Percentiles rank a stretch among this genome's conserved stretches.
Evolutionary conservation across 2,888 invertebrate species (phyloP).

Genomic region (Agrochola lota): DNA sequence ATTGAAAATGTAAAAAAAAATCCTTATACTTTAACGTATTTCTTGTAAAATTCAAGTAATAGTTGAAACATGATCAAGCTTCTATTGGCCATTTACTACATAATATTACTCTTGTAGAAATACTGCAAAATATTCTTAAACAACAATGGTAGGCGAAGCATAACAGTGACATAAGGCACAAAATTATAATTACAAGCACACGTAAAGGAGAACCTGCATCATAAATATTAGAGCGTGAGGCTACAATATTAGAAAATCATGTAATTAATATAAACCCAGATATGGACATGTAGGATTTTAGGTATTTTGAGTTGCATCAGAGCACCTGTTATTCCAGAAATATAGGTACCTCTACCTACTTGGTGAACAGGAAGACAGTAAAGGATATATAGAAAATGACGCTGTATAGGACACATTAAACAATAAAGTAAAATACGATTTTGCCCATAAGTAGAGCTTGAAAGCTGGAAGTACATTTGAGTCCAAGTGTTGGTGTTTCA

Average conservation of each 20-base stretch:
- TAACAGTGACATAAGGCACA: not conserved
- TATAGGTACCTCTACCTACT: not conserved
- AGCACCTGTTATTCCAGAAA: not conserved
- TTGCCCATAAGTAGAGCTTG: slow-evolving; percentile 19
- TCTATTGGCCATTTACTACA: not conserved
- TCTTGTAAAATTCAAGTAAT: not conserved
- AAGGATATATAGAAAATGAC: slow-evolving; percentile 8
- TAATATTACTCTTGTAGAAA: slow-evolving; percentile 7
- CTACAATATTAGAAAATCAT: slow-evolving; percentile 16
- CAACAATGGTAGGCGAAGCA: not conserved
- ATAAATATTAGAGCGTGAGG: not conserved
- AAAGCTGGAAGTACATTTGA: slow-evolving; percentile 50
- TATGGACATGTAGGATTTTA: not conserved
- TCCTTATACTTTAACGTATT: not conserved
- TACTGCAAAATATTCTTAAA: slow-evolving; percentile 7
- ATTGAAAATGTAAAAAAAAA: slow-evolving; percentile 5
- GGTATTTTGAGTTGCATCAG: not conserved
- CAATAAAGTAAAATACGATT: slow-evolving; percentile 25
- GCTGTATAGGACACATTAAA: not conserved
- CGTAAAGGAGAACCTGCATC: slow-evolving; percentile 16
- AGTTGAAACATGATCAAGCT: not conserved
- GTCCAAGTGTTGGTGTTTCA: slow-evolving; percentile 39
- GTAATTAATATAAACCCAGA: not conserved
- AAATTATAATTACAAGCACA: slow-evolving; percentile 13
- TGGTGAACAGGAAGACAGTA: not conserved